Conservation (phyloP, 2,888 invertebrate species). For the Monochamus alternatus region DNA sequence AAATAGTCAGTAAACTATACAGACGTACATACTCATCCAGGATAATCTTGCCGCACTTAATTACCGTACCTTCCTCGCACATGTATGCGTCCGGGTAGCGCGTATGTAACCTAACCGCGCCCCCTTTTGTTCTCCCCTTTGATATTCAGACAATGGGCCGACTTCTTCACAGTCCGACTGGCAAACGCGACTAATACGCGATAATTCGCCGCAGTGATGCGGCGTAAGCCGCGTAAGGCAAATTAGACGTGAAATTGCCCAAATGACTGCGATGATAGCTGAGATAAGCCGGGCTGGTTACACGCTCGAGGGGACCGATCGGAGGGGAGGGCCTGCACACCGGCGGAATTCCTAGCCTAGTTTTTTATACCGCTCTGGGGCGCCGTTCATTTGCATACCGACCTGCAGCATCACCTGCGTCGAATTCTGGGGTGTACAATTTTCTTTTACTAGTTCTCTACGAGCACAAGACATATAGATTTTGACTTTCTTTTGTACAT, state of each 20-base stretch:
- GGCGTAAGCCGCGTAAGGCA: conserved; percentile 14
- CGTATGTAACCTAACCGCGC: not conserved
- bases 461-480: too few relatives aligned
- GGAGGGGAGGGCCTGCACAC: not conserved
- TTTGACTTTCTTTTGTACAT: too few relatives aligned
- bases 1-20: too few relatives aligned
- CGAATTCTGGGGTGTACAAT: conserved; percentile 23
- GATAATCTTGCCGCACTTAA: conserved; percentile 25
- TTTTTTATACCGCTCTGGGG: not conserved
- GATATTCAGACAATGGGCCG: conserved; percentile 34
- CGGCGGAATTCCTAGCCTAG: not conserved
- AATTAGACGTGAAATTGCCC: conserved; percentile 31
- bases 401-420: too few relatives aligned
- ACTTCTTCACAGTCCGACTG: conserved; percentile 31
- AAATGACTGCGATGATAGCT: conserved; percentile 13
- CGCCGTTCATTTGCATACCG: not conserved
- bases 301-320: not conserved
- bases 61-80: not conserved
- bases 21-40: not conserved
- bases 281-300: conserved; percentile 1
- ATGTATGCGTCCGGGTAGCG: conserved; percentile 4
- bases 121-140: conserved; percentile 30
- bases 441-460: conserved; percentile 17
- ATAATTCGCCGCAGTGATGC: conserved; percentile 23
- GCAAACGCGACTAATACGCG: conserved; percentile 13